Conservation (phyloP, 2,113 vertebrate species). For the Mormyrus lacerda region DNA sequence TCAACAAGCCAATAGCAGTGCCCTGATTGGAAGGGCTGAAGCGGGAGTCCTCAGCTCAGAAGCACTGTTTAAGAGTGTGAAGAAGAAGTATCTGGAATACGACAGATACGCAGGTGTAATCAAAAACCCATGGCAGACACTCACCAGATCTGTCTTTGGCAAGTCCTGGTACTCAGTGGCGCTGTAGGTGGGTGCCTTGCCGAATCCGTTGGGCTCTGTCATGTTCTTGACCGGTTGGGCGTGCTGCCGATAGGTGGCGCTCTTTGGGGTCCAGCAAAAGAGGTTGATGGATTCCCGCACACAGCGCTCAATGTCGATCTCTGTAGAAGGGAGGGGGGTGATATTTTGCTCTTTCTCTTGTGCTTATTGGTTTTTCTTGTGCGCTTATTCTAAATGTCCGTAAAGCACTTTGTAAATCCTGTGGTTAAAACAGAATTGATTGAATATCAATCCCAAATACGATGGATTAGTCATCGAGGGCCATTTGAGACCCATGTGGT, state of each 20-base stretch:
- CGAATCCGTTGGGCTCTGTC: conserved; percentile 35
- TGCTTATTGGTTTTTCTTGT: not conserved
- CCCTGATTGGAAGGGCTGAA: not conserved
- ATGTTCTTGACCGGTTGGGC: conserved; percentile 69
- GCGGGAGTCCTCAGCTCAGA: not conserved
- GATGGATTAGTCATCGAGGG: not conserved
- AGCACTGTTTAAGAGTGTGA: not conserved
- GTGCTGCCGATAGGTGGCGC: conserved; percentile 84
- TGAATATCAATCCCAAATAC: conserved; percentile 25
- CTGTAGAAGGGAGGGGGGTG: conserved; percentile 34
- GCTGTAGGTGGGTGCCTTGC: conserved; percentile 58
- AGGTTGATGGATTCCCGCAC: conserved; percentile 93
- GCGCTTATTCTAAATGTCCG: not conserved
- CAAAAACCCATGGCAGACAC: conserved; percentile 30
- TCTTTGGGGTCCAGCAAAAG: conserved; percentile 94
- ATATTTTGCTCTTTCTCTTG: not conserved
- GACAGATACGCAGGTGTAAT: not conserved
- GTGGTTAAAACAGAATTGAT: conserved; percentile 11
- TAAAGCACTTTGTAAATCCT: not conserved
- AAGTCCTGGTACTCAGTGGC: conserved; percentile 76
- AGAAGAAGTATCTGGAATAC: not conserved
- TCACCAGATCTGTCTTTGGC: conserved; percentile 77
- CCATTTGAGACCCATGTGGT: not conserved
- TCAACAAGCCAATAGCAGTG: not conserved
- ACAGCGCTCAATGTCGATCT: conserved; percentile 94